Evolutionary conservation across 2,113 vertebrate species (phyloP), one percentile per base, ranked within the genome.

Genomic region (Bucco capensis): DNA sequence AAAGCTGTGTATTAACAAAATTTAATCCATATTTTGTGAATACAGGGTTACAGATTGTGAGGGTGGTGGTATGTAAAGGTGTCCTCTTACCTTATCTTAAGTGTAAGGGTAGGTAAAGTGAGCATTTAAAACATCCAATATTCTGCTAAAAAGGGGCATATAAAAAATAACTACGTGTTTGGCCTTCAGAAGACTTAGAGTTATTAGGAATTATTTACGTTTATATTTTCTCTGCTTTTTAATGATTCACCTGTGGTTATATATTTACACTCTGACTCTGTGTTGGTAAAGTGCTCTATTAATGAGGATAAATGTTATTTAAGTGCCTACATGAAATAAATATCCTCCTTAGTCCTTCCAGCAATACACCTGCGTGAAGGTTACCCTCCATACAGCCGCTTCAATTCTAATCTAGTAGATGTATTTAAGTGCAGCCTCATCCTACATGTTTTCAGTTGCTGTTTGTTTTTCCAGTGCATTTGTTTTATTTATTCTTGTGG

Each of bases 401-500:
- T 60, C 51, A 65, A 72, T n/a, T 12, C 30, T 51, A 11, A 42
- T 19, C 19, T 38, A 0, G 19, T 27, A 12, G 38, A 60, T 54
- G 33, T 56, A 62, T 60, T 18, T 9, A 67, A 44, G 53, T 30
- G 38, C 11, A 65, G 62, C 54, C 89, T 58, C 44, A 18, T 49
- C 86, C 62, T 37, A 1, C 4, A 5, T 47, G 64, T 54, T 49
- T 90, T 82, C 44, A 85, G 46, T 42, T 89, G 66, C 74, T 92
- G 22, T 87, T 77, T 72, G 60, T 89, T 92, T 95, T 83, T 60
- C 75, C 50, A 73, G 76, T 38, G 78, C 82, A 40, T 92, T 96
- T 95, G 81, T 88, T 96, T 95, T 95, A 96, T 96, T 97, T 94
- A 88, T 97, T 96, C 94, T 95, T 66, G 77, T 3, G 74, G 89